Conservation (phyloP, 2,113 vertebrate genomes). For the Ifrita kowaldi region DNA sequence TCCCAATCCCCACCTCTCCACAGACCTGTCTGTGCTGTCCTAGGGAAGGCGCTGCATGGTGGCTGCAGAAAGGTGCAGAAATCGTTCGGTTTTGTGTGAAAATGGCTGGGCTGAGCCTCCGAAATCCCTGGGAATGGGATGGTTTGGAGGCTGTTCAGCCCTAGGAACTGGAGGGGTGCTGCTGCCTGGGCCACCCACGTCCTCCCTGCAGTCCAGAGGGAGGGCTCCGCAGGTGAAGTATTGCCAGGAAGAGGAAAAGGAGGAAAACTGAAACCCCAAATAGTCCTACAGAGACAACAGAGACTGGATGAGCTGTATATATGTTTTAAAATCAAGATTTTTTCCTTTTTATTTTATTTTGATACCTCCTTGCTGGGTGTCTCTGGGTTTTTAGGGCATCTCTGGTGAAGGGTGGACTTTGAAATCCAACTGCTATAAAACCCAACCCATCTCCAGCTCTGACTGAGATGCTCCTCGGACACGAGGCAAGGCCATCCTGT, state of each 20-base stretch:
- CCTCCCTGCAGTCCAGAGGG: not conserved
- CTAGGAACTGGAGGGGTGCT: not conserved
- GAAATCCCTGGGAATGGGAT: not conserved
- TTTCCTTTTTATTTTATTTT: not conserved
- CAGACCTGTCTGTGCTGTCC: not conserved
- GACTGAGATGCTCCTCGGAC: not conserved
- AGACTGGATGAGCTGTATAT: conserved; percentile 16
- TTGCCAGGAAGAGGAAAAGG: not conserved
- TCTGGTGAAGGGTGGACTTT: conserved; percentile 14
- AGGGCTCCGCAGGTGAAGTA: not conserved
- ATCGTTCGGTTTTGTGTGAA: not conserved
- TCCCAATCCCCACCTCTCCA: not conserved
- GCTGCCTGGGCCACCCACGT: not conserved
- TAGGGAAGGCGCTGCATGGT: fast-evolving
- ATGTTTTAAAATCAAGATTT: not conserved
- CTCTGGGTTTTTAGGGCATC: conserved; percentile 2
- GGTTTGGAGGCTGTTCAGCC: not conserved
- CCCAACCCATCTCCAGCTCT: not conserved
- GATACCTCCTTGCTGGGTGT: conserved; percentile 2
- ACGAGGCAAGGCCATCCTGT: conserved; percentile 1
- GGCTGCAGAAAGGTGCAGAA: not conserved
- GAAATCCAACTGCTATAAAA: conserved; percentile 36
- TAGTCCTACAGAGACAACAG: not conserved
- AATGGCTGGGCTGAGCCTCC: not conserved
- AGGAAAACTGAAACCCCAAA: not conserved